Conservation (phyloP, 2,113 vertebrate genomes). For the Toxotes chatareus region DNA sequence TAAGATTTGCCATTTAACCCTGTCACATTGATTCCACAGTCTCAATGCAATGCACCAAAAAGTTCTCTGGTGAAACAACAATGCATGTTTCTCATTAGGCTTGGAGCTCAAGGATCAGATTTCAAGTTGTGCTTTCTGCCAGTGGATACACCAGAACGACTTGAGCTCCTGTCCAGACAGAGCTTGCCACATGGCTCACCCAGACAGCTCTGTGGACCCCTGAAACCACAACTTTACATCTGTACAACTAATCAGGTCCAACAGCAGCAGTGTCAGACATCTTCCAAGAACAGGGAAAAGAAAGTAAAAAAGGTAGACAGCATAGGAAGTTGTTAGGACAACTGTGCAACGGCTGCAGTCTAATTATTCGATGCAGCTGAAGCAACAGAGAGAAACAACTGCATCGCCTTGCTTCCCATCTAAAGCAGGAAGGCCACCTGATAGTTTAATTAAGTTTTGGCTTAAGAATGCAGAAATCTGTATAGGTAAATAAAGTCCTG, state of each 20-base stretch:
- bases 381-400: constrained; percentile 5
- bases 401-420: constrained; percentile 26
- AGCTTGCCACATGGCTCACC: constrained; percentile 50
- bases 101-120: constrained; percentile 38
- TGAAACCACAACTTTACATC: constrained; percentile 65
- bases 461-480: not conserved
- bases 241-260: constrained; percentile 65
- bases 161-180: constrained; percentile 69
- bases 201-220: constrained; percentile 53
- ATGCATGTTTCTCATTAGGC: constrained; percentile 68
- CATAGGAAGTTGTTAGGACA: constrained; percentile 19
- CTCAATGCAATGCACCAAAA: constrained; percentile 14
- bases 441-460: not conserved
- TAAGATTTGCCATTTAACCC: not conserved
- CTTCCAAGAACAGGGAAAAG: constrained; percentile 23
- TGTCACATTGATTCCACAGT: not conserved
- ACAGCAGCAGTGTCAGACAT: constrained; percentile 15
- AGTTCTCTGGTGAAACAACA: constrained; percentile 33
- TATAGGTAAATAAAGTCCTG: not conserved
- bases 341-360: not conserved
- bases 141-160: constrained; percentile 54
- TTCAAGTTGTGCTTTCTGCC: constrained; percentile 37
- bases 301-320: constrained; percentile 4
- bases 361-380: constrained; percentile 26
- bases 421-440: constrained; percentile 16